A percentile compares a stretch with the other conserved stretches of the same genome.
These are phyloP conservation scores for Centropus bengalensis DNA, from an alignment of 2,113 vertebrate species.

Conservation along the genomic window DNA sequence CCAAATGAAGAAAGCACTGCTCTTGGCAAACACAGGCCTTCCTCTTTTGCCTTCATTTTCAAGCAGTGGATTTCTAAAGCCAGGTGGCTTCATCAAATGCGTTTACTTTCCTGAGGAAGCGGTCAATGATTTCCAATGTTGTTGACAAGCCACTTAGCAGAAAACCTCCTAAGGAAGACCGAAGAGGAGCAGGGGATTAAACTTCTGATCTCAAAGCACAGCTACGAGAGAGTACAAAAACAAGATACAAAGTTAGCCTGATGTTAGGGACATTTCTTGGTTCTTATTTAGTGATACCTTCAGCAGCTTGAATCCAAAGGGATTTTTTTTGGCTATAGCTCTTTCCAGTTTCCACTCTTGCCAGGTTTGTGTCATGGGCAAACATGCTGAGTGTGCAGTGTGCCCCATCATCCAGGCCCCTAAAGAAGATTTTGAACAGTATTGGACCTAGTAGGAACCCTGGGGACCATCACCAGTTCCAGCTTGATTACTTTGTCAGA, in stretches of 20 bases:
- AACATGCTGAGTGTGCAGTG: background rate
- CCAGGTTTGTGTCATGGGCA: background rate
- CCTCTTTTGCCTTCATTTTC: background rate
- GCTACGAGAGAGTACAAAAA: background rate
- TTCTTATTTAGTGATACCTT: background rate
- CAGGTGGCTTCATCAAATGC: background rate
- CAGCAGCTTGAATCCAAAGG: background rate
- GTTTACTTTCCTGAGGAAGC: background rate
- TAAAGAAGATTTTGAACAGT: background rate
- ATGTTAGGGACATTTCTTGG: background rate
- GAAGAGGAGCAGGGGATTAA: background rate
- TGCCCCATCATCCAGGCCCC: background rate
- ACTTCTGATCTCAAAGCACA: background rate
- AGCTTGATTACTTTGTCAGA: background rate
- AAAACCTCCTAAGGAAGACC: background rate
- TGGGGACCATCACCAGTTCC: background rate
- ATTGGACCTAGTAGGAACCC: background rate
- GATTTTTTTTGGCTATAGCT: background rate
- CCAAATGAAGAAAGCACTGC: background rate
- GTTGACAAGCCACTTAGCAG: background rate
- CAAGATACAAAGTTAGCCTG: background rate
- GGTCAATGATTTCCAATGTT: background rate
- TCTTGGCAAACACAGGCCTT: background rate
- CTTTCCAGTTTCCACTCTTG: background rate
- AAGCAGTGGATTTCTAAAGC: background rate